Percentiles rank a stretch among this genome's conserved stretches.
Evolutionary conservation across 2,797 vertebrate species (phyloP).

Genomic region (Dermochelys coriacea): DNA sequence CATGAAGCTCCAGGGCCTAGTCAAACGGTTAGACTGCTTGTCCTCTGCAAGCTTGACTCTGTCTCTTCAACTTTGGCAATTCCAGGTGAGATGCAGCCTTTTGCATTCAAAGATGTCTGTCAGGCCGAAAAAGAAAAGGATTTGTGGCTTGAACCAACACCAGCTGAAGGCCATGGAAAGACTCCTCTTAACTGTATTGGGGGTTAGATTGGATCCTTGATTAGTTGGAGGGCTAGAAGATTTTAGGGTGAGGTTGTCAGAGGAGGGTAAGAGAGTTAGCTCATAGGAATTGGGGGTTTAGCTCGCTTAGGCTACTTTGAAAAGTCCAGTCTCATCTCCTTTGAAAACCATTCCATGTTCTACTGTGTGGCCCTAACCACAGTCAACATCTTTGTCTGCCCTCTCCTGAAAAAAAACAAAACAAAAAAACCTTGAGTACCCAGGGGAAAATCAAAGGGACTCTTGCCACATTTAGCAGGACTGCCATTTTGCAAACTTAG

Average conservation of each 20-base stretch:
- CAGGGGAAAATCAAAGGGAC: background rate
- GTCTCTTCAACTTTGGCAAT: background rate
- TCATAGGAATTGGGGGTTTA: background rate
- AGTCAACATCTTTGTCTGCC: accelerated
- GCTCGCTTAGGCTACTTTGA: background rate
- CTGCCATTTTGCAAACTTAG: background rate
- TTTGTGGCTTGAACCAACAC: background rate
- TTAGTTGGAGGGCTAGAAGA: background rate
- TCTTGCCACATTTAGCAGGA: background rate
- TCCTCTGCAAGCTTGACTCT: background rate
- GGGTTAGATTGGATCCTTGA: background rate
- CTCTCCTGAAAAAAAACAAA: background rate
- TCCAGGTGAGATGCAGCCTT: background rate
- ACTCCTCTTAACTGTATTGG: background rate
- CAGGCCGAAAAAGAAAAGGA: background rate
- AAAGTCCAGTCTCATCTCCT: background rate
- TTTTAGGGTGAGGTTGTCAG: background rate
- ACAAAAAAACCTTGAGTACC: background rate
- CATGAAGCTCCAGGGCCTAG: background rate
- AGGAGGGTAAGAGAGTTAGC: background rate
- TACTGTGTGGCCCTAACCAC: background rate
- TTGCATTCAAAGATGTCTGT: background rate
- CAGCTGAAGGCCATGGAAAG: background rate
- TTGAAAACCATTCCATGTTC: background rate
- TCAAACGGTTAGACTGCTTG: background rate